Evolutionary conservation across 1,140 invertebrate species (phyloP).

Genomic region (Cotesia vestalis): DNA sequence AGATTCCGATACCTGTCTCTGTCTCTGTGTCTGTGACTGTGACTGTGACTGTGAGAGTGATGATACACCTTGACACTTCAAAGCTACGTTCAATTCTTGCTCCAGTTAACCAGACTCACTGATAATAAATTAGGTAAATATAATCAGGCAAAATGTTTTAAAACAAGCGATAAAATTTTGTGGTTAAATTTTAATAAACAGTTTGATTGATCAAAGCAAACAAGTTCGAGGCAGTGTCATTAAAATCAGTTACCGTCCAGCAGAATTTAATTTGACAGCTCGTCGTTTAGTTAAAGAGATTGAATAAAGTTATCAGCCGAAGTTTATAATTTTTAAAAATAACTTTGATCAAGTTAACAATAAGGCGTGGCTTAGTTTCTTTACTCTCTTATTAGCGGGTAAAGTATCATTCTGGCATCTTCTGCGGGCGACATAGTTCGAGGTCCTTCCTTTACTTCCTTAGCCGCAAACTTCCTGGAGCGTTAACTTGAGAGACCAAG

Average conservation of each 20-base stretch:
- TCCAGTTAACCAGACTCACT: conserved; percentile 25
- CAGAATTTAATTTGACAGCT: too few species aligned
- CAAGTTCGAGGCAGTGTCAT: too few species aligned
- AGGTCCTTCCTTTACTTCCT: conserved; percentile 7
- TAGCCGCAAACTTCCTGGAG: conserved; percentile 27
- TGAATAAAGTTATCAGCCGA: too few species aligned
- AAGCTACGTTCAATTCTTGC: conserved; percentile 47
- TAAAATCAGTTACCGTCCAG: too few species aligned
- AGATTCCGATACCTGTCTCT: background rate
- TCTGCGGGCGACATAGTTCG: conserved; percentile 33
- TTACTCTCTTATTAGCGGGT: conserved; percentile 18
- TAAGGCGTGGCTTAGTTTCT: background rate
- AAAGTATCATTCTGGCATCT: conserved; percentile 12
- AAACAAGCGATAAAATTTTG: too few species aligned
- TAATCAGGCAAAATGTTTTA: conserved; percentile 23
- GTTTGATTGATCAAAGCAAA: too few species aligned
- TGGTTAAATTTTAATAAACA: too few species aligned
- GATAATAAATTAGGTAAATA: conserved; percentile 54
- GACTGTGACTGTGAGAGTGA: too few species aligned
- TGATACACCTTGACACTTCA: conserved; percentile 43
- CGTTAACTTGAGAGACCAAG: conserved; percentile 24
- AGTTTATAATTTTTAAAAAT: too few species aligned
- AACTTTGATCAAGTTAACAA: background rate
- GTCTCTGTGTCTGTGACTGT: too few species aligned
- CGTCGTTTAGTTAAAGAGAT: too few species aligned